Base-by-base conservation (phyloP, 2,888 invertebrate species). In the Argyra leucocephala region DNA sequence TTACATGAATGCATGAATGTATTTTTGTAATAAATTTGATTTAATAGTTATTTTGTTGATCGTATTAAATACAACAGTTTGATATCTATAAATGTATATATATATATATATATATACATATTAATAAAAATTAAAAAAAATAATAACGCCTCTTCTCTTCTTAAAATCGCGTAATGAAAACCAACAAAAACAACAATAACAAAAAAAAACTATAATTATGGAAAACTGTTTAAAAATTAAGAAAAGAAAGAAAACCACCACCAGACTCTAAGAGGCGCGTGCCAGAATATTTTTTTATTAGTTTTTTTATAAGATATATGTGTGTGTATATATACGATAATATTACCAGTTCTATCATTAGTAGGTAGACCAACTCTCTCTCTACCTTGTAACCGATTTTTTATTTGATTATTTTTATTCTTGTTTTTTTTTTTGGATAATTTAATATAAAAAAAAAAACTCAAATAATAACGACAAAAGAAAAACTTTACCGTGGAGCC, bases 221-320 rank as follows among this genome's bases (percentile, higher is more conserved):
- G n/a, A n/a, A 31, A 5, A 31, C 10, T 31, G 10, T 31, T 7
- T 31, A 31, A 31, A 31, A 31, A 31, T 31, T 31, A 31, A 31
- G 31, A n/a, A 12, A 31, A 26, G 4, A 37, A 37, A 15, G 15
- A 48, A 48, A 48, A 48, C 48, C 5, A 48, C 48, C 48, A 48
- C 48, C 48, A 48, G 48, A 48, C 48, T 48, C 48, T n/a, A 48
- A 48, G 48, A 48, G 48, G 48, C 48, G 48, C 48, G 48, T 48
- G 48, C 48, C 48, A 48, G 48, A 48, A 48, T 48, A 48, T 18
- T 48, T 48, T 48, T 48, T 48, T 48, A 31, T 48, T 48, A 5
- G 18, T 2, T 18, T 48, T 18, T 48, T 15, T 18, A 48, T 48
- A 48, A 31, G 1, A 31, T 31, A 4, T 31, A 31, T 48, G 18